Base-by-base conservation (phyloP, 2,113 vertebrate species). In the Podarcis muralis region DNA sequence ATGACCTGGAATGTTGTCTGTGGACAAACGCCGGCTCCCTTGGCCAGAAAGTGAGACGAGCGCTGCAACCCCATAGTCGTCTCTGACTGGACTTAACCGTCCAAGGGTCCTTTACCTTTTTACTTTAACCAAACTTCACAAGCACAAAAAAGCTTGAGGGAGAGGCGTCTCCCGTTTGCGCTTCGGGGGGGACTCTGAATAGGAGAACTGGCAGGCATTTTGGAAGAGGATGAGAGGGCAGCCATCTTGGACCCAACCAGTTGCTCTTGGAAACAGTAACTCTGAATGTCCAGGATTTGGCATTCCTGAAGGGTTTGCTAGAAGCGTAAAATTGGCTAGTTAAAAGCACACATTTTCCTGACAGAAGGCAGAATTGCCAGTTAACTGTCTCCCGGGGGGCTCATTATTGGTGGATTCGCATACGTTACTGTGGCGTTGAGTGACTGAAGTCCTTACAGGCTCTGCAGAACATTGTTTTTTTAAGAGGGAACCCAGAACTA, bases 351-450 rank as follows among this genome's bases (percentile, higher is more conserved):
- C 1, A 22, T 40, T 87, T 23, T 8, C n/a, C 32, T 32, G 20
- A 75, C 84, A 81, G 7, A 82, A 81, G 25, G 78, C 18, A 62
- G 16, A 62, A 62, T 62, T 20, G 59, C 59, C 77, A 59, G 84
- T 81, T 85, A 80, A 83, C 48, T 48, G 85, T 37, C 23, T 84
- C 89, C 90, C 89, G 87, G 6, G 90, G 84, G 83, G 80, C 11
- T 76, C 88, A 15, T 57, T 81, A 2, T 81, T 91, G 78, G 83
- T 66, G 11, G 71, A n/a, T 89, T 93, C 87, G 0, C 59, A 62
- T 62, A 18, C 16, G 18, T 62, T 15, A 62, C 18, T 62, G 59
- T 5, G 59, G 59, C 8, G 59, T 62, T 20, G 59, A 62, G 59
- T 20, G 59, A 62, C 59, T 62, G 59, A 4, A 62, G 59, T 62